Evolutionary conservation across 2,888 invertebrate species (phyloP), one percentile per base, ranked within the genome.

Genomic region (Sphaerophoria rueppellii): DNA sequence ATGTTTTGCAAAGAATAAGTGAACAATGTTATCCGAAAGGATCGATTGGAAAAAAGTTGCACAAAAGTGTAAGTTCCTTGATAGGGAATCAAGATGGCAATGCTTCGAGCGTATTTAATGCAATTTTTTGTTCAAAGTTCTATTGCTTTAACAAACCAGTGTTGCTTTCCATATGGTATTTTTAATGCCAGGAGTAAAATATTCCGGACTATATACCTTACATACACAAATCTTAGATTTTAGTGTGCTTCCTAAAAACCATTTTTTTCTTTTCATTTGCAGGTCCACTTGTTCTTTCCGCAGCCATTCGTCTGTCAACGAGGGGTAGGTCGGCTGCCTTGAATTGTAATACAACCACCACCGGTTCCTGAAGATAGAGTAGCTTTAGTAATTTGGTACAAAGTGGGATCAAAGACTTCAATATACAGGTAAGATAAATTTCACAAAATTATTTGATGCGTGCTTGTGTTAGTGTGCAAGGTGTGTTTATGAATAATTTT

Each of bases 331-430:
- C 90, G 89, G 32, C 87, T 92, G 88, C 92, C 92, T 79, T 92
- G 92, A 87, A 92, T 92, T 86, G 90, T 92, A 40, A 92, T n/a
- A n/a, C n/a, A n/a, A n/a, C n/a, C 92, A 76, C 91, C 92, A 82
- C 91, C 92, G 60, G 89, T 91, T 74, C 24, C 24, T 24, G 24
- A 24, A 24, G 24, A 24, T 24, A 24, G 24, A 24, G 24, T 24
- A 24, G 24, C 24, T 24, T 24, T 24, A 24, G 24, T 92, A 46
- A 92, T 92, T 87, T 92, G 92, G 92, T 92, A 92, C 82, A 92
- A 92, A 88, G 91, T 92, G 77, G 92, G 91, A 63, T 89, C 91
- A 55, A 90, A 90, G 86, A 91, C 92, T 76, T 92, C 92, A 43
- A 92, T 92, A 80, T 92, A 92, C 82, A 92, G 92, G 92, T 92